phyloP scores from a whole-genome alignment of 1,140 invertebrate genomes.

The Stegodyphus mimosarum region DNA sequence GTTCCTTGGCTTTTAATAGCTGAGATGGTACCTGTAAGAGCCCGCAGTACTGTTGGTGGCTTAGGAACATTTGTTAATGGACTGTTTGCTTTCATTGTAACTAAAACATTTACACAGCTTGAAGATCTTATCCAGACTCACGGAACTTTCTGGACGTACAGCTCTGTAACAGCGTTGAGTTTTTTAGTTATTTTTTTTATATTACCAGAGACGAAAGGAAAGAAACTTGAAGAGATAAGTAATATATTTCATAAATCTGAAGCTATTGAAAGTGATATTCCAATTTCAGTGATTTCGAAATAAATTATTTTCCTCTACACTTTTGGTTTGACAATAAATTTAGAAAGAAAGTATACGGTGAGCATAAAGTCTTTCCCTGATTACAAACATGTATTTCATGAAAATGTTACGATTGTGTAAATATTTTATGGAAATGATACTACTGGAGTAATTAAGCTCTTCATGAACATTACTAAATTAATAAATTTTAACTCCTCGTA shows the following conservation, averaged over 20 bases:
- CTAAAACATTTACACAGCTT: slow-evolving; percentile 78
- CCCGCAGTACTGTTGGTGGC: slow-evolving; percentile 65
- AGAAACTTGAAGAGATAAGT: slow-evolving; percentile 68
- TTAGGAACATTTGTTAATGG: slow-evolving; percentile 83
- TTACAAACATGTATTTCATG: too few species aligned
- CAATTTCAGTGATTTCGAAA: too few species aligned
- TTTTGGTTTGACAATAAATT: too few species aligned
- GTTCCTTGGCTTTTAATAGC: slow-evolving; percentile 79
- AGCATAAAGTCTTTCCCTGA: too few species aligned
- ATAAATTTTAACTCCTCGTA: too few species aligned
- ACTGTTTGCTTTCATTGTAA: slow-evolving; percentile 82
- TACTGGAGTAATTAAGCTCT: too few species aligned
- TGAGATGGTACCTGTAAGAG: slow-evolving; percentile 79
- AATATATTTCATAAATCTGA: background rate
- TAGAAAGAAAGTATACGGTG: too few species aligned
- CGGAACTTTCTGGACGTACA: slow-evolving; percentile 69
- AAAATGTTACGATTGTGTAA: too few species aligned
- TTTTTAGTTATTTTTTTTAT: slow-evolving; percentile 67
- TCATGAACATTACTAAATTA: too few species aligned
- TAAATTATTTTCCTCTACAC: too few species aligned
- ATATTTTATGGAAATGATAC: too few species aligned
- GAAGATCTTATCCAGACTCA: slow-evolving; percentile 65
- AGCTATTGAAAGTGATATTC: too few species aligned
- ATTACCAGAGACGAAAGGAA: slow-evolving; percentile 71
- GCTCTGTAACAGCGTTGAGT: slow-evolving; percentile 64